Base-by-base conservation (phyloP, 2,888 invertebrate species). In the Limnephilus marmoratus region DNA sequence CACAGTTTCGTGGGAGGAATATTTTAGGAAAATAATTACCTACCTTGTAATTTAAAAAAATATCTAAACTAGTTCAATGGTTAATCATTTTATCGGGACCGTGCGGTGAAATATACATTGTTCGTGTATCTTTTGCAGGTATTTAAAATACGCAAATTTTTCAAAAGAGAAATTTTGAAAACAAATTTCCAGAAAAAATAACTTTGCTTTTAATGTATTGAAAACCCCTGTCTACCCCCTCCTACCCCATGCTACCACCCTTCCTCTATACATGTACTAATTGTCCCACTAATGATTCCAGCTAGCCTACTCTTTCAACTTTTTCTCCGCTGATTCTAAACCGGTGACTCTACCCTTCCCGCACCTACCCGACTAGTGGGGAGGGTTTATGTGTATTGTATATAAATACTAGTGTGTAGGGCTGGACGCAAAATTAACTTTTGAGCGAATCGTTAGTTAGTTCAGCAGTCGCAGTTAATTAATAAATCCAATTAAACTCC, bases 241-340 rank as follows among this genome's bases (percentile, higher is more conserved):
- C 81, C 45, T 29, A 24, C 15, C n/a, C 81, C 29, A n/a, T 31
- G 29, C n/a, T 31, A 2, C 89, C 24, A 80, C 80, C 83, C 81
- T 3, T 24, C 24, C 86, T 45, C 81, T 85, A 90, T 90, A 85
- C 92, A 92, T 34, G 85, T 85, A 68, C 92, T 92, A 92, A 92
- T 91, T 92, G 91, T 91, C 89, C 91, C 90, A 88, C 90, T 91
- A 92, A 92, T 92, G 92, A 92, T 91, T 92, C 89, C 89, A 83
- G 87, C 90, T 80, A 82, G 88, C 91, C 82, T 31, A 68, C 53
- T 91, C 88, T 92, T 92, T 92, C 90, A 91, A 91, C 88, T 91
- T 91, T 92, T 92, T 83, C 85, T 37, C 68, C 91, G 81, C 80
- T 86, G 86, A 81, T 87, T 87, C 87, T 87, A 87, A 87, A 53